Conservation (phyloP, 2,797 vertebrate genomes). For the Gymnothorax reevesii region DNA sequence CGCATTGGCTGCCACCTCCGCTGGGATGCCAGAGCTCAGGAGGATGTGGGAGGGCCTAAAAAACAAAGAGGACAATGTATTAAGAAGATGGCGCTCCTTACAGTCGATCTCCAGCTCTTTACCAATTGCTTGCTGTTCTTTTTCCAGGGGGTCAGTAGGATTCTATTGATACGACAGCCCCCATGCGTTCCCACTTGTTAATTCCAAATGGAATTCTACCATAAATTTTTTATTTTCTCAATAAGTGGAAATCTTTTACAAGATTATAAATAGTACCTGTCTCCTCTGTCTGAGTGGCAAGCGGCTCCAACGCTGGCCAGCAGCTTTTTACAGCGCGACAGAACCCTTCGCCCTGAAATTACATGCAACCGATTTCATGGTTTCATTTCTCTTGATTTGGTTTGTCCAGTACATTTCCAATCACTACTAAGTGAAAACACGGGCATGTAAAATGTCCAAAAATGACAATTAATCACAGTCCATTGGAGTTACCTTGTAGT, state of each 20-base stretch:
- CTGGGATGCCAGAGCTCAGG: conserved; percentile 81
- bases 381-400: not conserved
- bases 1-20: conserved; percentile 79
- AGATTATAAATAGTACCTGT: conserved; percentile 66
- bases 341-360: conserved; percentile 77
- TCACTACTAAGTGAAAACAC: conserved; percentile 40
- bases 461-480: not conserved
- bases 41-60: conserved; percentile 87
- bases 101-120: not conserved
- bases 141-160: conserved; percentile 14
- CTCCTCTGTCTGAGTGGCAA: conserved; percentile 86
- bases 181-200: not conserved
- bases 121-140: conserved; percentile 31
- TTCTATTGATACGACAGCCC: not conserved
- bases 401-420: conserved; percentile 25
- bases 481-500: conserved; percentile 76
- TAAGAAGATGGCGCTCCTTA: not conserved
- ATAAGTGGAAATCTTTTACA: too few species aligned
- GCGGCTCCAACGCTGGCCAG: conserved; percentile 90
- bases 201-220: too few species aligned
- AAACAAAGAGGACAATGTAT: not conserved
- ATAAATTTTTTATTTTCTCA: not conserved
- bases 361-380: too few species aligned
- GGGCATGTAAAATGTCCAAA: conserved; percentile 18
- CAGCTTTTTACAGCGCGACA: conserved; percentile 79